These are phyloP conservation scores for Xiphias gladius DNA, from an alignment of 2,113 vertebrate species.

Conservation along the genomic window DNA sequence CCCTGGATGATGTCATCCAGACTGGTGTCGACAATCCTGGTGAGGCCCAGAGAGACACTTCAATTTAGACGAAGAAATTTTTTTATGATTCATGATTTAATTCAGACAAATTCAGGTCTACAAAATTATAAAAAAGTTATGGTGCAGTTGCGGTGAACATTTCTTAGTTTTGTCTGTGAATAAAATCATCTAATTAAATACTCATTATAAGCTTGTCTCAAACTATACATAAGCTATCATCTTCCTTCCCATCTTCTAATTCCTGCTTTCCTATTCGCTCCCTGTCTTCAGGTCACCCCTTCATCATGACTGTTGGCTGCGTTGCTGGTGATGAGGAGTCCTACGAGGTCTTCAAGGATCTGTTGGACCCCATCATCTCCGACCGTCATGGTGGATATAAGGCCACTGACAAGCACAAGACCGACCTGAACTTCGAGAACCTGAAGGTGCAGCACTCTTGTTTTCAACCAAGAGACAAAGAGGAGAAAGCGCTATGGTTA, in stretches of 20 bases:
- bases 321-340: slow-evolving; percentile 94
- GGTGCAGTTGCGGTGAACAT: not conserved
- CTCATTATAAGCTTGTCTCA: not conserved
- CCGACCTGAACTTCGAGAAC: slow-evolving; percentile 95
- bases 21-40: slow-evolving; percentile 95
- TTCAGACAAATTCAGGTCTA: not conserved
- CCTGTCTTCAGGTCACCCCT: slow-evolving; percentile 89
- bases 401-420: slow-evolving; percentile 94
- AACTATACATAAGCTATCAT: not conserved
- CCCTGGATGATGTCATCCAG: slow-evolving; percentile 93
- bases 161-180: not conserved
- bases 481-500: not conserved
- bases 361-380: slow-evolving; percentile 91
- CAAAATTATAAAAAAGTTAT: not conserved
- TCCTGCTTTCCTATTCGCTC: not conserved
- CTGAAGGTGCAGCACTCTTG: slow-evolving; percentile 86
- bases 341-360: slow-evolving; percentile 91
- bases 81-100: not conserved
- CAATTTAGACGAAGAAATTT: not conserved
- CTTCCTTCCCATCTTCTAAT: not conserved
- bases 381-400: slow-evolving; percentile 95
- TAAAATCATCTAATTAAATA: not conserved
- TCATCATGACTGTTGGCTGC: slow-evolving; percentile 97
- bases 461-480: not conserved
- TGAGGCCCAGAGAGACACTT: slow-evolving; percentile 58